phyloP scores from a whole-genome alignment of 2,888 invertebrate species.

The Catocala fraxini region DNA sequence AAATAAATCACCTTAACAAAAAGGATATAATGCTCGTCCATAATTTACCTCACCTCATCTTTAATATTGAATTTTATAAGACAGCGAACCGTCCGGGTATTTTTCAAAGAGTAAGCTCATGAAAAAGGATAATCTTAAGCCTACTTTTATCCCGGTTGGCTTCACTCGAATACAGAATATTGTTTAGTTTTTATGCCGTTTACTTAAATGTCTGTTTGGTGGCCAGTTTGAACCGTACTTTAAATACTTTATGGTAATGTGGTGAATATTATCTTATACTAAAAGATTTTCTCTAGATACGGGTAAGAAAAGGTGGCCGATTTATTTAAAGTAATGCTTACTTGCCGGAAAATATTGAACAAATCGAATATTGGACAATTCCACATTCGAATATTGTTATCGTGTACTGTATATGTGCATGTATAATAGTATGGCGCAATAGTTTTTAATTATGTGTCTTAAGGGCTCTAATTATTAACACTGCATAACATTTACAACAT shows the following conservation, averaged over 20 bases:
- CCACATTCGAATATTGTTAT: too few species aligned
- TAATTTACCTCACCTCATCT: neutral
- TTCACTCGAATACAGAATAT: conserved; percentile 12
- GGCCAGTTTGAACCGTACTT: neutral
- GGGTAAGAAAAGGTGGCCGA: neutral
- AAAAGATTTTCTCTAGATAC: conserved; percentile 1
- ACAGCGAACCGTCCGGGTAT: neutral
- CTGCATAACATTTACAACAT: too few species aligned
- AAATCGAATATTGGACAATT: too few species aligned
- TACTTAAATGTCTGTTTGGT: conserved; percentile 5
- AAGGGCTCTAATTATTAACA: too few species aligned
- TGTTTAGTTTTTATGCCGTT: conserved; percentile 9
- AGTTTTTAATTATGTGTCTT: too few species aligned
- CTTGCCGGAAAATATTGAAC: too few species aligned
- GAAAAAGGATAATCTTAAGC: conserved; percentile 11
- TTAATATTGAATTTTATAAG: conserved; percentile 16
- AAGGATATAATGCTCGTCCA: neutral
- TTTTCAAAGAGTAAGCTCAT: conserved; percentile 15
- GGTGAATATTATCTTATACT: neutral
- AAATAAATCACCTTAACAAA: neutral
- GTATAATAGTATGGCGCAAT: too few species aligned
- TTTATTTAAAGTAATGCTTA: neutral
- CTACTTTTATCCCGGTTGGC: conserved; percentile 17
- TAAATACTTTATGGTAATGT: conserved; percentile 11
- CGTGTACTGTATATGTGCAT: too few species aligned